Conservation (phyloP, 2,113 vertebrate species). For the Salvelinus fontinalis region DNA sequence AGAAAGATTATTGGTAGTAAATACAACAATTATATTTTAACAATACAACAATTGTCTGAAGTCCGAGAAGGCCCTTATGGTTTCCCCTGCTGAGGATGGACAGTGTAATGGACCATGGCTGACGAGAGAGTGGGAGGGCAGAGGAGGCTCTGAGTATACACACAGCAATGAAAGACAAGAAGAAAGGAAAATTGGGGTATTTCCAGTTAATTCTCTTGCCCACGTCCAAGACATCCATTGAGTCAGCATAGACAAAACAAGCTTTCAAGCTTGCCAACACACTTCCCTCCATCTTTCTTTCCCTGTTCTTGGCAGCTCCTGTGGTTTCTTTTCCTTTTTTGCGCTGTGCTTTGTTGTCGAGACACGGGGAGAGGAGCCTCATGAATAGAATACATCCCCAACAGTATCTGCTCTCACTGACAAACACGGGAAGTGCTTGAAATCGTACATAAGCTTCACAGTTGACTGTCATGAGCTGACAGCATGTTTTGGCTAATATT, state of each 20-base stretch:
- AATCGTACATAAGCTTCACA: slow-evolving; percentile 57
- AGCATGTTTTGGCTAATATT: slow-evolving; percentile 45
- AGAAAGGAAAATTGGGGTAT: slow-evolving; percentile 23
- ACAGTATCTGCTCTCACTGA: slow-evolving; percentile 48
- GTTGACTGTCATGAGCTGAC: slow-evolving; percentile 56
- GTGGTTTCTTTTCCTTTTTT: slow-evolving; percentile 43
- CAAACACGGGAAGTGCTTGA: slow-evolving; percentile 46
- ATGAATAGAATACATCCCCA: slow-evolving; percentile 51
- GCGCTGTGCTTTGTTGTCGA: slow-evolving; percentile 53
- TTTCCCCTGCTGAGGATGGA: slow-evolving; percentile 16
- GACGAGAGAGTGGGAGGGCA: slow-evolving; percentile 37
- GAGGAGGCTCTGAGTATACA: slow-evolving; percentile 11
- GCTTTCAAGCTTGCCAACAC: slow-evolving; percentile 40
- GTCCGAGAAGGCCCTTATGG: too few species aligned
- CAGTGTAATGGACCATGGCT: slow-evolving; percentile 67
- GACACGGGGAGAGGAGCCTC: slow-evolving; percentile 48
- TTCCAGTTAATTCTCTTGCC: background rate
- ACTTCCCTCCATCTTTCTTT: slow-evolving; percentile 45
- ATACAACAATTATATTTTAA: too few species aligned
- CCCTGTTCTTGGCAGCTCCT: slow-evolving; percentile 52
- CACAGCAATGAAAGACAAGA: slow-evolving; percentile 36
- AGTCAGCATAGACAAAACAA: slow-evolving; percentile 32
- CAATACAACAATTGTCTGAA: too few species aligned
- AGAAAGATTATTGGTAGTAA: too few species aligned
- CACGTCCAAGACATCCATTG: slow-evolving; percentile 3